A percentile compares a stretch with the other conserved stretches of the same genome.
These are phyloP conservation scores for Dendrolimus kikuchii DNA, from an alignment of 1,140 invertebrate species.

Conservation along the genomic window DNA sequence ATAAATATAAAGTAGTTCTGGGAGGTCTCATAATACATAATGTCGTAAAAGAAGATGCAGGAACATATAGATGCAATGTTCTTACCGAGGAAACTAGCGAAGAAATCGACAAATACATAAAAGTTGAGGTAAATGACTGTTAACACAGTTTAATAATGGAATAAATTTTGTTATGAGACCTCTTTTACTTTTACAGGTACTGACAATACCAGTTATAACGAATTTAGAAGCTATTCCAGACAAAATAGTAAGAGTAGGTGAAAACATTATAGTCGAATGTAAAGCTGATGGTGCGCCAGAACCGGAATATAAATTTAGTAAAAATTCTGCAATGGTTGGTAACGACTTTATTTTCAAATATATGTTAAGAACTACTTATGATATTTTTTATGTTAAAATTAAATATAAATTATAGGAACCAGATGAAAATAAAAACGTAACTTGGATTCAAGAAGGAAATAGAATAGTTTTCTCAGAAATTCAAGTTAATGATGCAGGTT, in stretches of 20 bases:
- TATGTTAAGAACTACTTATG: background rate
- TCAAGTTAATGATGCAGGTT: constrained; percentile 28
- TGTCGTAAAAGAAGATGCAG: constrained; percentile 37
- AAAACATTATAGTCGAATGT: constrained; percentile 35
- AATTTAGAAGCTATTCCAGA: constrained; percentile 28
- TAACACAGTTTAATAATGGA: background rate
- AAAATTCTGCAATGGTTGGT: constrained; percentile 24
- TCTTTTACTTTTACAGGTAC: constrained; percentile 28
- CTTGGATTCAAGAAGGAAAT: constrained; percentile 28
- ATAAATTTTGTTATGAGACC: constrained; percentile 1
- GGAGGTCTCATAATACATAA: constrained; percentile 39
- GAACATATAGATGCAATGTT: constrained; percentile 44
- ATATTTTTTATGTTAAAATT: no score
- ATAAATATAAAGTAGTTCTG: constrained; percentile 37
- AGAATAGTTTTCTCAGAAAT: constrained; percentile 38
- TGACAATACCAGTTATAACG: constrained; percentile 30
- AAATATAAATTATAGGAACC: constrained; percentile 10
- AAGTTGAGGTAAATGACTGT: constrained; percentile 32
- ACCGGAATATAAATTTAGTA: constrained; percentile 40
- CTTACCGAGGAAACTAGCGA: constrained; percentile 32
- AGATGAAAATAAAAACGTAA: constrained; percentile 17
- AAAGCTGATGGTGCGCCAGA: constrained; percentile 33
- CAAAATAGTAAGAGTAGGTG: constrained; percentile 20
- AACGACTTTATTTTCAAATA: constrained; percentile 2
- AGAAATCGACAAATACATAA: constrained; percentile 36